A percentile compares a stretch with the other conserved stretches of the same genome.
Evolutionary conservation across 1,140 invertebrate species (phyloP).

Genomic region (Hycleus phaleratus): DNA sequence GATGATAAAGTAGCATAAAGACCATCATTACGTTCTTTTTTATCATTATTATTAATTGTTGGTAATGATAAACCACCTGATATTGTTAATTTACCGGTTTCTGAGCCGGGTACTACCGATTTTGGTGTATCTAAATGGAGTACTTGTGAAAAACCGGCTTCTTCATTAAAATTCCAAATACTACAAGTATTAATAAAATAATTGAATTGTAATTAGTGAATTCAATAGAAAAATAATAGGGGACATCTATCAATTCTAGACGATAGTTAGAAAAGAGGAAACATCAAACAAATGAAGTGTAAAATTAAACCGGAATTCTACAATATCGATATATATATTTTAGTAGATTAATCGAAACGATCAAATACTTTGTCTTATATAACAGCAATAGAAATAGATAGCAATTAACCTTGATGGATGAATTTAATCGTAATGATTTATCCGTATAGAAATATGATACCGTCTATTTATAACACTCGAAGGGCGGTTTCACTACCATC

Average conservation of each 20-base stretch:
- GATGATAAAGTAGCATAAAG: slow-evolving; percentile 37
- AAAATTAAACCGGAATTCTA: slow-evolving; percentile 7
- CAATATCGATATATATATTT: background rate
- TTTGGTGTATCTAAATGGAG: slow-evolving; percentile 53
- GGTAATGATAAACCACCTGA: slow-evolving; percentile 52
- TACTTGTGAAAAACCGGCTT: slow-evolving; percentile 59
- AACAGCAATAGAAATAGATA: slow-evolving; percentile 2
- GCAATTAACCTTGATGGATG: slow-evolving; percentile 6
- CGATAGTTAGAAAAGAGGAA: background rate
- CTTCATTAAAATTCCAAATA: slow-evolving; percentile 60
- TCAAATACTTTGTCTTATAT: background rate
- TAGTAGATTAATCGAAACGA: slow-evolving; percentile 7
- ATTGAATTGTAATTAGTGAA: background rate
- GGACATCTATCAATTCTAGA: slow-evolving; percentile 2
- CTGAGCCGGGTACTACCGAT: slow-evolving; percentile 53
- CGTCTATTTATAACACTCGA: slow-evolving; percentile 4
- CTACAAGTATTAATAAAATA: slow-evolving; percentile 36
- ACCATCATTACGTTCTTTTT: slow-evolving; percentile 21
- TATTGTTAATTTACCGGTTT: slow-evolving; percentile 49
- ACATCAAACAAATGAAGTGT: slow-evolving; percentile 4
- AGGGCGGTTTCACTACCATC: background rate
- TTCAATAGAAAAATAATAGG: background rate
- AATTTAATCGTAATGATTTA: slow-evolving; percentile 11
- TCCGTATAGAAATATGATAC: slow-evolving; percentile 7
- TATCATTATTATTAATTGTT: slow-evolving; percentile 30